These are phyloP conservation scores for Tipula vernalis DNA, from an alignment of 2,888 invertebrate genomes.

Conservation along the genomic window DNA sequence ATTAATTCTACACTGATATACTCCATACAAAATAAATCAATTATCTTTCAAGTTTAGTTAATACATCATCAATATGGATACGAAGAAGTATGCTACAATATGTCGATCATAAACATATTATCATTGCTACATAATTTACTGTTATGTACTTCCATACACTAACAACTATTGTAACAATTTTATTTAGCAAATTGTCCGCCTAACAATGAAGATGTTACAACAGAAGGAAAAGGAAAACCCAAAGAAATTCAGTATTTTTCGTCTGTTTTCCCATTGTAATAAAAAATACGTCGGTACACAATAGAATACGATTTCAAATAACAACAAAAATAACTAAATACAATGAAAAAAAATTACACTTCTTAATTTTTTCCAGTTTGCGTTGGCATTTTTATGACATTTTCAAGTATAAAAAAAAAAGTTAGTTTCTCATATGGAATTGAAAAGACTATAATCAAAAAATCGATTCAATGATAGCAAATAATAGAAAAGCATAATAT, in stretches of 20 bases:
- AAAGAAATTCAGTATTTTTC: background rate
- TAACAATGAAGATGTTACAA: background rate
- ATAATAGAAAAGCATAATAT: background rate
- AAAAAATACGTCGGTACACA: background rate
- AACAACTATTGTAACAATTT: background rate
- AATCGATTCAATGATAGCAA: background rate
- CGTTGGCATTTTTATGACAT: slow-evolving; percentile 4
- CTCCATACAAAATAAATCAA: background rate
- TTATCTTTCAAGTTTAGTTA: background rate
- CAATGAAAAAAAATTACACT: background rate
- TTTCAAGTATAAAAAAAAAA: background rate
- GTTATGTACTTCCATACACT: background rate
- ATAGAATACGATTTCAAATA: background rate
- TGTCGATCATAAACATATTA: background rate
- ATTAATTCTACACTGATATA: background rate
- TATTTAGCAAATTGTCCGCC: background rate
- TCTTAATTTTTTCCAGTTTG: background rate
- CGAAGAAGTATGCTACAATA: background rate
- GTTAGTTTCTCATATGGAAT: background rate
- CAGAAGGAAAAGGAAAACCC: background rate
- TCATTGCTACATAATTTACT: background rate
- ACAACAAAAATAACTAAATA: background rate
- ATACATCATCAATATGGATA: background rate
- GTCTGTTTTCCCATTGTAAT: background rate
- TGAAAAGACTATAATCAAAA: background rate